Conservation (phyloP, 2,888 invertebrate species). For the Desoria tigrina region DNA sequence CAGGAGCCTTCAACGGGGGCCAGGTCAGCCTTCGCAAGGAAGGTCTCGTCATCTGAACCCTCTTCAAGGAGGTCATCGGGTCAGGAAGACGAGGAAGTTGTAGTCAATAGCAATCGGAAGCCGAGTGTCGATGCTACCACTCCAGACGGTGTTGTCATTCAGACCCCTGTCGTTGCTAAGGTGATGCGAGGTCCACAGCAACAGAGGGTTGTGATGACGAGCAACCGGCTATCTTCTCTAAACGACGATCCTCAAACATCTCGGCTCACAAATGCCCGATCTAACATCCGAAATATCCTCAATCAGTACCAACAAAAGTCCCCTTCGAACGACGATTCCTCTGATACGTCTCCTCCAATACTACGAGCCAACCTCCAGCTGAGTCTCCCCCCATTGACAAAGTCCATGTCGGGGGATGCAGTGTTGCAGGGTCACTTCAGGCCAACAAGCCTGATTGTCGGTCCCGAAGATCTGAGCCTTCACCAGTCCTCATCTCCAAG, state of each 20-base stretch:
- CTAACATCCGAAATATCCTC: slow-evolving; percentile 46
- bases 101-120: neutral
- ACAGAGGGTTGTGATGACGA: slow-evolving; percentile 69
- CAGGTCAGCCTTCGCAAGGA: slow-evolving; percentile 39
- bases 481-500: neutral
- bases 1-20: slow-evolving; percentile 1
- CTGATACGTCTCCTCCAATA: slow-evolving; percentile 28
- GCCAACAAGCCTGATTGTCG: slow-evolving; percentile 17
- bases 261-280: slow-evolving; percentile 43
- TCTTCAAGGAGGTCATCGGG: slow-evolving; percentile 13
- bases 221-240: slow-evolving; percentile 40
- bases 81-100: slow-evolving; percentile 1
- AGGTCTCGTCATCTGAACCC: slow-evolving; percentile 20
- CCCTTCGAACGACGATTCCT: slow-evolving; percentile 20
- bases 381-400: slow-evolving; percentile 47
- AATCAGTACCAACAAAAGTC: slow-evolving; percentile 50
- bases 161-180: slow-evolving; percentile 63
- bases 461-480: slow-evolving; percentile 14
- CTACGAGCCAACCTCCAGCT: slow-evolving; percentile 33
- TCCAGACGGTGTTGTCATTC: slow-evolving; percentile 27
- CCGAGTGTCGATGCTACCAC: neutral
- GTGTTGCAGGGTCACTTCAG: slow-evolving; percentile 22
- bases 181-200: slow-evolving; percentile 76
- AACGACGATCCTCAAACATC: slow-evolving; percentile 34
- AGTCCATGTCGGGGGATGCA: slow-evolving; percentile 51